Conservation (phyloP, 2,888 invertebrate species). For the Ochlodes sylvanus region DNA sequence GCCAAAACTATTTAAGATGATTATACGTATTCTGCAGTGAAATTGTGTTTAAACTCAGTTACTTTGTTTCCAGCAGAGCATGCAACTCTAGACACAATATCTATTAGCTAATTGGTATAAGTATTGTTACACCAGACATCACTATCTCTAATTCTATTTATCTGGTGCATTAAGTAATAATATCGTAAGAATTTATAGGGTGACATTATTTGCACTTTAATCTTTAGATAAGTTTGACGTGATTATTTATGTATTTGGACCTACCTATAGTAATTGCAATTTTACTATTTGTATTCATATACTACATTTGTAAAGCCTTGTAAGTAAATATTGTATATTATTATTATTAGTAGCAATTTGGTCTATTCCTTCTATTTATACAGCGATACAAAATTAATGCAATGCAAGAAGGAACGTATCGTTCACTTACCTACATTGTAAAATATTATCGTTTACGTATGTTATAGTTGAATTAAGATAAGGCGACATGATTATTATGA, state of each 20-base stretch:
- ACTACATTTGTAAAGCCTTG: no score
- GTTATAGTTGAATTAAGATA: slow-evolving; percentile 12
- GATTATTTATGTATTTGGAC: not conserved
- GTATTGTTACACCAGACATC: slow-evolving; percentile 40
- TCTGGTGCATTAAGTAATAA: slow-evolving; percentile 42
- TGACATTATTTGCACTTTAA: slow-evolving; percentile 24
- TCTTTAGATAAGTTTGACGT: not conserved
- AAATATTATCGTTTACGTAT: not conserved
- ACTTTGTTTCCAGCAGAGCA: slow-evolving; percentile 54
- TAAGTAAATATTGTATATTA: no score
- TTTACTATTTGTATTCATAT: no score
- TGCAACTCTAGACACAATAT: slow-evolving; percentile 34
- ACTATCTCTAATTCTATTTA: slow-evolving; percentile 39
- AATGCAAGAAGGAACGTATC: no score
- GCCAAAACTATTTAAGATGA: slow-evolving; percentile 67
- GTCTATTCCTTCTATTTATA: no score
- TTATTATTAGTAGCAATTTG: no score
- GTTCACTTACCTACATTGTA: not conserved
- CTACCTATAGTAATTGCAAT: no score
- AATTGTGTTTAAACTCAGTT: slow-evolving; percentile 72
- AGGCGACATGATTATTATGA: not conserved
- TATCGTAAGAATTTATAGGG: slow-evolving; percentile 31
- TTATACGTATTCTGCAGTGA: slow-evolving; percentile 58
- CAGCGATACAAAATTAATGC: no score
- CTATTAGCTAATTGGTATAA: slow-evolving; percentile 37